A percentile compares a stretch with the other conserved stretches of the same genome.
These are phyloP conservation scores for Noctua pronuba DNA, from an alignment of 2,888 invertebrate species.

Conservation along the genomic window DNA sequence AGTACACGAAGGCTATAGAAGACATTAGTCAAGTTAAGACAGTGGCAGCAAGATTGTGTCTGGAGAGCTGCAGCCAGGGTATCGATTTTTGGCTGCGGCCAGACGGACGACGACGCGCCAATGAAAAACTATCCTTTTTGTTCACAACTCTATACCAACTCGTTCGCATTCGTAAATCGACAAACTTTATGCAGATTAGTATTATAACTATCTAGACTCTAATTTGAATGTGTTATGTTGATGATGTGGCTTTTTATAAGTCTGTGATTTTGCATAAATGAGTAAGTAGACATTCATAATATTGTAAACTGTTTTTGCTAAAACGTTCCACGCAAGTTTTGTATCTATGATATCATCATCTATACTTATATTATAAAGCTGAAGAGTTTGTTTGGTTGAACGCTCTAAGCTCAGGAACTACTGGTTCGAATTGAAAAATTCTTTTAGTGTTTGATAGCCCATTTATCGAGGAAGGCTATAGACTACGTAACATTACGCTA, in stretches of 20 bases:
- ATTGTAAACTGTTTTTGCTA: constrained; percentile 14
- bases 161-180: constrained; percentile 67
- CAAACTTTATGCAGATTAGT: constrained; percentile 68
- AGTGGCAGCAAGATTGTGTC: constrained; percentile 68
- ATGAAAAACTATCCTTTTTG: constrained; percentile 86
- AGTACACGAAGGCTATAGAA: constrained; percentile 46
- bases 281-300: background rate
- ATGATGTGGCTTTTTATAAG: constrained; percentile 32
- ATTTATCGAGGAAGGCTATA: no score
- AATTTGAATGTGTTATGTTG: constrained; percentile 54
- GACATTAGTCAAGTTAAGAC: constrained; percentile 66
- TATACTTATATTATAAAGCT: no score
- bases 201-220: constrained; percentile 52
- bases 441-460: no score
- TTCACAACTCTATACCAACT: constrained; percentile 71
- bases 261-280: background rate
- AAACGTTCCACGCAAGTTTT: background rate
- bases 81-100: constrained; percentile 83
- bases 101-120: constrained; percentile 82
- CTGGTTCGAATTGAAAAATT: no score
- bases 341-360: background rate
- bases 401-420: no score
- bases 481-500: no score
- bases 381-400: no score
- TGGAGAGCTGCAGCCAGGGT: constrained; percentile 76